Evolutionary conservation across 1,140 invertebrate species (phyloP), one percentile per base, ranked within the genome.

Genomic region (Mya arenaria): DNA sequence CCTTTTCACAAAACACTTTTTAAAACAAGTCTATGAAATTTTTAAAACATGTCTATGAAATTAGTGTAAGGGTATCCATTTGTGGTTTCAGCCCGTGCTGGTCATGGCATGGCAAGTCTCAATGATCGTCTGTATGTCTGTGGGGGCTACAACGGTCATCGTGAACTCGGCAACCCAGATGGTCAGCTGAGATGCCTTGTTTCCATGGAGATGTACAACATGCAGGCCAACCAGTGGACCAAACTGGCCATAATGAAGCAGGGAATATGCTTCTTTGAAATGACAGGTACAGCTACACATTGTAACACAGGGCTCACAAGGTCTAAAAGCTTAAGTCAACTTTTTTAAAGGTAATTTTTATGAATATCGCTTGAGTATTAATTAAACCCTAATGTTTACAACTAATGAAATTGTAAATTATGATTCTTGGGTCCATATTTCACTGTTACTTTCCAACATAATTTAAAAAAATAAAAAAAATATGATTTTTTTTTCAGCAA

Each of bases 401-500:
- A n/a, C n/a, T n/a, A n/a, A n/a, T n/a, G n/a, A n/a, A 55, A 55
- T n/a, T n/a, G 4, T 25, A 55, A n/a, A 8, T n/a, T 55, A 55
- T 25, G 25, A 13, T 55, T 4, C 25, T 55, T n/a, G n/a, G n/a
- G n/a, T n/a, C n/a, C n/a, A n/a, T n/a, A n/a, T n/a, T n/a, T n/a
- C n/a, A n/a, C n/a, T n/a, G n/a, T n/a, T n/a, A n/a, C n/a, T n/a
- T n/a, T n/a, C n/a, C n/a, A n/a, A n/a, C n/a, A n/a, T n/a, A n/a
- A n/a, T n/a, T n/a, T n/a, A n/a, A n/a, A n/a, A n/a, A n/a, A n/a
- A n/a, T n/a, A n/a, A n/a, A n/a, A n/a, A n/a, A n/a, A n/a, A n/a
- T n/a, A n/a, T n/a, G n/a, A n/a, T n/a, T n/a, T n/a, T n/a, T 17
- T 52, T 82, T 74, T 36, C 82, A 79, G 85, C 81, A n/a, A 60